Percentiles rank a stretch among this genome's conserved stretches.
Conservation (phyloP, 2,888 invertebrate genomes). For the Stictocephala bisonia region DNA sequence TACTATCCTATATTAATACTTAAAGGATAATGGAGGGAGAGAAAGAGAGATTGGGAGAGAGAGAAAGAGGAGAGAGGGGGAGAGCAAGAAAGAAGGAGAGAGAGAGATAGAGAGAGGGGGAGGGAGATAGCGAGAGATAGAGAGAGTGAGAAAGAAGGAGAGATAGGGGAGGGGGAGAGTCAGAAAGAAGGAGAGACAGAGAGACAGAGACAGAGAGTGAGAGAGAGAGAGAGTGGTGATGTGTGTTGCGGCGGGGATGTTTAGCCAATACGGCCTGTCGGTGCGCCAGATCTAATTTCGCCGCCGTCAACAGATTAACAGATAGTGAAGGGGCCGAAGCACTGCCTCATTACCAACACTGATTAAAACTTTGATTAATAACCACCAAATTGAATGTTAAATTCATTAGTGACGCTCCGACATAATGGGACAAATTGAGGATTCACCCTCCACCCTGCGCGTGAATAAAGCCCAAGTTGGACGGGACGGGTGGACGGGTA, state of each 20-base stretch:
- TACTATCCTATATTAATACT: too few relatives aligned
- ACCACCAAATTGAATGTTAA: conserved; percentile 70
- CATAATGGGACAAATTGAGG: conserved; percentile 50
- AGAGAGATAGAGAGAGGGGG: too few relatives aligned
- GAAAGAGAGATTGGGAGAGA: too few relatives aligned
- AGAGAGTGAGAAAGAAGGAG: too few relatives aligned
- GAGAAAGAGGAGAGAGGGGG: too few relatives aligned
- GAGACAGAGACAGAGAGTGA: neutral
- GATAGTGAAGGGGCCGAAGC: conserved; percentile 45
- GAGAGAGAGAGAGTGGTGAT: conserved; percentile 13
- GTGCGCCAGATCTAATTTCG: conserved; percentile 29
- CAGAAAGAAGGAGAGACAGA: too few relatives aligned
- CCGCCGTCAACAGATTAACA: conserved; percentile 35
- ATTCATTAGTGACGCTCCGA: conserved; percentile 63
- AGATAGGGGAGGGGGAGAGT: too few relatives aligned
- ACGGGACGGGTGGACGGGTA: conserved; percentile 27
- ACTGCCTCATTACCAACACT: conserved; percentile 57
- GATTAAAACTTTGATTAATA: conserved; percentile 72
- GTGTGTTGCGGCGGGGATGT: too few relatives aligned
- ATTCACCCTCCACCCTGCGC: conserved; percentile 46
- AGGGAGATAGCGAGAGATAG: too few relatives aligned
- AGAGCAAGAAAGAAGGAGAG: too few relatives aligned
- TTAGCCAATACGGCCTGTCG: conserved; percentile 17
- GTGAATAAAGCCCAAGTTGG: conserved; percentile 36
- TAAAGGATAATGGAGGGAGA: too few relatives aligned